phyloP scores from a whole-genome alignment of 1,140 invertebrate species.

The Platorchestia sp. region DNA sequence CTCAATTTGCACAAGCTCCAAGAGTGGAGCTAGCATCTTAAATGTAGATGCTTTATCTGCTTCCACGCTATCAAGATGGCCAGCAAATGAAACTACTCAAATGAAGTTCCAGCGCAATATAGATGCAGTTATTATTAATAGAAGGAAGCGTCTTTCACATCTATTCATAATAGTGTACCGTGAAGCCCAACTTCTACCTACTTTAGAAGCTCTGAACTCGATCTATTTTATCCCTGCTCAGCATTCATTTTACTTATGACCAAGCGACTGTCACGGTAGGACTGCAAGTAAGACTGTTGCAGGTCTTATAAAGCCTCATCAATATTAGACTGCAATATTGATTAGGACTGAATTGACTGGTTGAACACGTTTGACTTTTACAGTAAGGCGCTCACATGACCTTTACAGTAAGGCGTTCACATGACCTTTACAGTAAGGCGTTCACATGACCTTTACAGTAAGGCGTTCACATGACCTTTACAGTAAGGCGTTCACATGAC shows the following conservation, averaged over 20 bases:
- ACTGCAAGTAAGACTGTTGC: neutral
- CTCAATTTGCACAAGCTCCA: neutral
- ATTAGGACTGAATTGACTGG: neutral
- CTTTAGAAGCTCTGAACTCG: no score
- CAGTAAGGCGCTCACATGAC: conserved; percentile 67
- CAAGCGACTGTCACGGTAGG: neutral
- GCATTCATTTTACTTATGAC: neutral
- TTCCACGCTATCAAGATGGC: neutral
- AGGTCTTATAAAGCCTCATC: neutral
- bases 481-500: conserved; percentile 67
- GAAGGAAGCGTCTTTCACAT: neutral
- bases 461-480: conserved; percentile 67
- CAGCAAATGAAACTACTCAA: neutral
- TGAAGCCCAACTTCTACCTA: neutral
- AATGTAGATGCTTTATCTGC: neutral
- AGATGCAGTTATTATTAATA: neutral
- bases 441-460: conserved; percentile 67
- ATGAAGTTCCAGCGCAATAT: neutral
- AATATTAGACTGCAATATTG: neutral
- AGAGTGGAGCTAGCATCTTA: neutral
- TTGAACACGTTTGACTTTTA: neutral
- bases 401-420: conserved; percentile 67
- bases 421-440: conserved; percentile 67
- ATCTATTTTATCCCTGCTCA: no score
- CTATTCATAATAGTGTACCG: neutral